Conservation (phyloP, 2,888 invertebrate species). For the Drosophila emarginata region DNA sequence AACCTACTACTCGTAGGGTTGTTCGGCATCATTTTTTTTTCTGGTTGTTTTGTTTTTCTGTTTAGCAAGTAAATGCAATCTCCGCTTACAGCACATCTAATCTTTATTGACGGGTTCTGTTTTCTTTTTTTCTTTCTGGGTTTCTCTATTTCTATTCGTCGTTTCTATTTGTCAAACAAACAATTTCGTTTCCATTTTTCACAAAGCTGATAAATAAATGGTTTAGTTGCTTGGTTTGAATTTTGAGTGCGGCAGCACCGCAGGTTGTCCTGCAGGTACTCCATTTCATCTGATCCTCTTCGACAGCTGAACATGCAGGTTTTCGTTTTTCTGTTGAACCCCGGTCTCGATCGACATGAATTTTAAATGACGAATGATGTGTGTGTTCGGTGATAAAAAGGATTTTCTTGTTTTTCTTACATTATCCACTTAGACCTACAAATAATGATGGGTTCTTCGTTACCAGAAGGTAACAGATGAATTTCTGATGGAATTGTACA, state of each 20-base stretch:
- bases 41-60: conserved; percentile 23
- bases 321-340: conserved; percentile 38
- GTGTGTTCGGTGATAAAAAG: conserved; percentile 54
- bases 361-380: conserved; percentile 41
- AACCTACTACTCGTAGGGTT: conserved; percentile 21
- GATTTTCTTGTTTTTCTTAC: conserved; percentile 64
- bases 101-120: conserved; percentile 66
- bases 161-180: conserved; percentile 73
- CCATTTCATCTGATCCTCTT: conserved; percentile 34
- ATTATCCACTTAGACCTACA: conserved; percentile 16
- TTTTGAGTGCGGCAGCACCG: conserved; percentile 24
- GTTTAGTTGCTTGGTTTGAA: conserved; percentile 18
- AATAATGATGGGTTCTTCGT: background rate
- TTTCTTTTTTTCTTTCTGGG: conserved; percentile 30
- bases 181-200: conserved; percentile 58
- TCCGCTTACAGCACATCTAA: conserved; percentile 62
- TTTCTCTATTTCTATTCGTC: conserved; percentile 8
- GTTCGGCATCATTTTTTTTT: conserved; percentile 4
- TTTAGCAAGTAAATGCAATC: conserved; percentile 66
- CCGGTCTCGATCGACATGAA: conserved; percentile 5
- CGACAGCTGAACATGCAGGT: conserved; percentile 54
- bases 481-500: background rate
- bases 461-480: too few species aligned
- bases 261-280: conserved; percentile 65
- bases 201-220: conserved; percentile 41